Evolutionary conservation across 2,113 vertebrate species (phyloP).

Genomic region (Hemicordylus capensis): DNA sequence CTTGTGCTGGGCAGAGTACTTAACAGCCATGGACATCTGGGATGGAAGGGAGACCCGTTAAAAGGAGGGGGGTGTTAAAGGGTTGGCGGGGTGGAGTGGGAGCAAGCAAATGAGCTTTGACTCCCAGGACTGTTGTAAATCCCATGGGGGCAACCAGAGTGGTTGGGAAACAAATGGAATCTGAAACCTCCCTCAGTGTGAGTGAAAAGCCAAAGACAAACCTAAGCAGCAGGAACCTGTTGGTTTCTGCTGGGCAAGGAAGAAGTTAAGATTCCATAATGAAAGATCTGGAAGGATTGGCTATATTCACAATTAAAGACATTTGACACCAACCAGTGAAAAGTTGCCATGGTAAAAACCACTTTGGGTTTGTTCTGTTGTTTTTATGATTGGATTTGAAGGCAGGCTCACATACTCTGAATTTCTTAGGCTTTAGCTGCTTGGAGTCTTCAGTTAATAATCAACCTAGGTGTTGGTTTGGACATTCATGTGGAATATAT

Average conservation of each 20-base stretch:
- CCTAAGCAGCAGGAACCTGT: not conserved
- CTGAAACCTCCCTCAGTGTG: not conserved
- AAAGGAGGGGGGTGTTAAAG: conserved; percentile 40
- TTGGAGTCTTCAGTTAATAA: conserved; percentile 25
- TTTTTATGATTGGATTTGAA: not conserved
- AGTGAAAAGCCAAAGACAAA: not conserved
- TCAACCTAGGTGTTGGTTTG: not conserved
- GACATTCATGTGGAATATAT: not conserved
- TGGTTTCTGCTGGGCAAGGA: not conserved
- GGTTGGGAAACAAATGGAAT: conserved; percentile 19
- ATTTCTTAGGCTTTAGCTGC: not conserved
- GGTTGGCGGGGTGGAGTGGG: not conserved
- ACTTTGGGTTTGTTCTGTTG: not conserved
- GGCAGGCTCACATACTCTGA: not conserved
- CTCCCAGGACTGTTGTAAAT: not conserved
- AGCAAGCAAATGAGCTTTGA: not conserved
- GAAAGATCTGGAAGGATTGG: not conserved
- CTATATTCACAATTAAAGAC: not conserved
- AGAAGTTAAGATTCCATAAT: accelerated
- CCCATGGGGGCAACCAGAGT: not conserved
- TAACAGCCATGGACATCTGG: not conserved
- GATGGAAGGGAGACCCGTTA: conserved; percentile 20
- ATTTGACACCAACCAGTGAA: not conserved
- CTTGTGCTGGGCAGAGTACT: not conserved
- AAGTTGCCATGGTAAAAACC: not conserved